phyloP scores from a whole-genome alignment of 2,888 invertebrate genomes.

The Plagiodera versicolora region DNA sequence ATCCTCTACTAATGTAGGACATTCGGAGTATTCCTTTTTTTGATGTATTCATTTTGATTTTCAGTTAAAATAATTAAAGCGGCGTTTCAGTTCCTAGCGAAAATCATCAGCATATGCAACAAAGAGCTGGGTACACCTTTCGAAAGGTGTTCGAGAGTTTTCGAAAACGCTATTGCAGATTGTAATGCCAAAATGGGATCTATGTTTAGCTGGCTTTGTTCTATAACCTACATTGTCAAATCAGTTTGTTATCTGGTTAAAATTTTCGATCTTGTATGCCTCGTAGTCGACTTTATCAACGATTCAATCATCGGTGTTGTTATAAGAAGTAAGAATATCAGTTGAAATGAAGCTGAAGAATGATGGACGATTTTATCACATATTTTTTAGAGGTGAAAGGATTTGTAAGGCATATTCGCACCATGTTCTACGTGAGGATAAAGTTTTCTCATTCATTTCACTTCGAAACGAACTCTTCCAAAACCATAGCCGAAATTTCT shows the following conservation, averaged over 20 bases:
- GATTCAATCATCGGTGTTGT: slow-evolving; percentile 65
- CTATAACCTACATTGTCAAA: slow-evolving; percentile 60
- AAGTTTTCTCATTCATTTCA: slow-evolving; percentile 65
- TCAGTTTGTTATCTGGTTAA: slow-evolving; percentile 67
- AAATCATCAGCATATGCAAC: slow-evolving; percentile 72
- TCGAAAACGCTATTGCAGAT: slow-evolving; percentile 64
- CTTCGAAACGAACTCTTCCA: slow-evolving; percentile 62
- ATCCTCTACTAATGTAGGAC: not conserved
- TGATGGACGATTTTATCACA: slow-evolving; percentile 16
- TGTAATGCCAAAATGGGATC: slow-evolving; percentile 63
- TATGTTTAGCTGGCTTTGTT: slow-evolving; percentile 59
- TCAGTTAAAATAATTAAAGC: slow-evolving; percentile 70
- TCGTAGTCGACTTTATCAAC: slow-evolving; percentile 65
- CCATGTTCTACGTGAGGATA: slow-evolving; percentile 66
- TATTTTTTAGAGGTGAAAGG: slow-evolving; percentile 58
- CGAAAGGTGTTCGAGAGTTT: slow-evolving; percentile 66
- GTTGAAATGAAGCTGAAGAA: not conserved
- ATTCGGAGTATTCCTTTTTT: slow-evolving; percentile 9
- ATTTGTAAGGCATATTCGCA: slow-evolving; percentile 61
- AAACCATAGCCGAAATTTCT: slow-evolving; percentile 59
- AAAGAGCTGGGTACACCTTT: slow-evolving; percentile 75
- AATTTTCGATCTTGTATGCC: slow-evolving; percentile 67
- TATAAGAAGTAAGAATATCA: slow-evolving; percentile 60
- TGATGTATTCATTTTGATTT: slow-evolving; percentile 29
- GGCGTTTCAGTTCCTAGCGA: slow-evolving; percentile 71